A percentile compares a stretch with the other conserved stretches of the same genome.
Evolutionary conservation across 2,888 invertebrate species (phyloP).

Genomic region (Pammene aurita): DNA sequence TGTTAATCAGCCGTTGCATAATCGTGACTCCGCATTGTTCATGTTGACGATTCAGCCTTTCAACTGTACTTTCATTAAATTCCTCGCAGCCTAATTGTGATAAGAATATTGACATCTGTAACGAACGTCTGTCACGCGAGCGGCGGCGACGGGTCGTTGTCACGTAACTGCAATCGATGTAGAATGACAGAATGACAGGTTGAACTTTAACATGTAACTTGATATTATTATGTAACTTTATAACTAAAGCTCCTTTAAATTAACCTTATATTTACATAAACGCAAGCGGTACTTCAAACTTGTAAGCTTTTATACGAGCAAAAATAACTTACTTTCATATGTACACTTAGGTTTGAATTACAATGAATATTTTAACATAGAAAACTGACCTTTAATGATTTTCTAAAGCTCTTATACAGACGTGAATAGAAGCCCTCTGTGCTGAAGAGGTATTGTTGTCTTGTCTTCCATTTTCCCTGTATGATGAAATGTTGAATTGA

Average conservation of each 20-base stretch:
- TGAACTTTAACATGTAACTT: slow-evolving; percentile 11
- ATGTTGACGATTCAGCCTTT: slow-evolving; percentile 12
- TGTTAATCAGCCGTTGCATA: slow-evolving; percentile 17
- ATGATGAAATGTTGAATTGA: not conserved
- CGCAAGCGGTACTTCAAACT: not conserved
- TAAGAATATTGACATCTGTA: slow-evolving; percentile 35
- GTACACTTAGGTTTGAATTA: not conserved
- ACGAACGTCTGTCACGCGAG: slow-evolving; percentile 31
- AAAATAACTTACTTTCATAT: not conserved
- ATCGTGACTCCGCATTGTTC: slow-evolving; percentile 17
- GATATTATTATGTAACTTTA: not conserved
- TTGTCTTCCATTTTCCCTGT: not conserved
- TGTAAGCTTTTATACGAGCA: not conserved
- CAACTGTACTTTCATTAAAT: slow-evolving; percentile 33
- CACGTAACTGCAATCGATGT: slow-evolving; percentile 25
- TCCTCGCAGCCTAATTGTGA: slow-evolving; percentile 28
- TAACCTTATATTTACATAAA: not conserved
- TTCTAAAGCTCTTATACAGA: slow-evolving; percentile 4
- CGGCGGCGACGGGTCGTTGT: slow-evolving; percentile 12
- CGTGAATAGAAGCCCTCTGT: not conserved
- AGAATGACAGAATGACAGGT: slow-evolving; percentile 22
- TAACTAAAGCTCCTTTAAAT: not conserved
- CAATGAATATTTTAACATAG: not conserved
- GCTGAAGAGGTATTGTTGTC: slow-evolving; percentile 9
- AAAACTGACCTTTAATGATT: slow-evolving; percentile 9